These are phyloP conservation scores for Aptenodytes patagonicus DNA, from an alignment of 2,113 vertebrate species.

Conservation along the genomic window DNA sequence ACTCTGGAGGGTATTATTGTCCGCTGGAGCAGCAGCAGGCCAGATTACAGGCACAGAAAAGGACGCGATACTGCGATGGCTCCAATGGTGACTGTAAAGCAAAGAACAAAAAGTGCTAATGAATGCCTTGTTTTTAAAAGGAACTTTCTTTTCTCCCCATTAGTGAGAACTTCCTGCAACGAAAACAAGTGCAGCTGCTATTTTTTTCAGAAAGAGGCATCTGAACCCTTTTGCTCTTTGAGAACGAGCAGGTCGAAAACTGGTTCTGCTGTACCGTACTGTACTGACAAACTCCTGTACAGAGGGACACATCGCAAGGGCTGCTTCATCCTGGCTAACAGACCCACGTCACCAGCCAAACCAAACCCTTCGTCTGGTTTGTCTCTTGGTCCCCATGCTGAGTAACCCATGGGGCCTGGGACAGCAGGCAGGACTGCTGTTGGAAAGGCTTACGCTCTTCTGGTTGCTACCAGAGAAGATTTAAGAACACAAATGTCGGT, in stretches of 20 bases:
- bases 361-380: not conserved
- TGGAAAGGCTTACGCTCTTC: not conserved
- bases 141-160: not conserved
- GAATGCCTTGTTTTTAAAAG: not conserved
- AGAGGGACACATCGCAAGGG: fast-evolving
- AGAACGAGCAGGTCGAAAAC: not conserved
- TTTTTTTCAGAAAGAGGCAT: not conserved
- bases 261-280: fast-evolving
- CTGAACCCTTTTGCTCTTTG: not conserved
- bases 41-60: not conserved
- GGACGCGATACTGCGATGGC: fast-evolving
- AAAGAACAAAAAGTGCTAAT: not conserved
- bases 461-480: not conserved
- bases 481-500: not conserved
- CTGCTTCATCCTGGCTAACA: not conserved
- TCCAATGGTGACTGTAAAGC: not conserved
- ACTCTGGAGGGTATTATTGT: not conserved
- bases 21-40: not conserved
- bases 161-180: slow-evolving; percentile 30
- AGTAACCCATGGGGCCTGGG: not conserved
- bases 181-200: not conserved
- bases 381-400: not conserved
- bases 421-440: not conserved
- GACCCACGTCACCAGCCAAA: not conserved
- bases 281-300: not conserved